Conservation (phyloP, 2,113 vertebrate species). For the Tapirus terrestris region DNA sequence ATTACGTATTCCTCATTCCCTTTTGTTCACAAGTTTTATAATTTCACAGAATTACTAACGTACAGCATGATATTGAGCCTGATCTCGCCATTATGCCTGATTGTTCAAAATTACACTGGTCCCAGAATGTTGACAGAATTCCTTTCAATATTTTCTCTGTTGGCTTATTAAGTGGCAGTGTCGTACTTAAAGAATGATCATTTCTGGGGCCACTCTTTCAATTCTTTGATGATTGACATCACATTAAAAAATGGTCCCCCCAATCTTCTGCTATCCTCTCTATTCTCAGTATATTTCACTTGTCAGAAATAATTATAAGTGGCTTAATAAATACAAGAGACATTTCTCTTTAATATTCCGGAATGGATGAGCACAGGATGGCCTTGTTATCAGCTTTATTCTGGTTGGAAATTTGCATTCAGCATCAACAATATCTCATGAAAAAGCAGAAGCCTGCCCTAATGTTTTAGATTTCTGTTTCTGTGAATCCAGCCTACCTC, state of each 20-base stretch:
- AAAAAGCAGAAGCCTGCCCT: background rate
- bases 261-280: conserved; percentile 33
- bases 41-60: conserved; percentile 6
- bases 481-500: background rate
- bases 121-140: conserved; percentile 55
- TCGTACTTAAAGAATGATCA: conserved; percentile 42
- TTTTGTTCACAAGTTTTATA: conserved; percentile 14
- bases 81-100: conserved; percentile 49
- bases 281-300: conserved; percentile 23
- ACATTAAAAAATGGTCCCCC: conserved; percentile 24
- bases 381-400: conserved; percentile 21
- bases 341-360: conserved; percentile 48
- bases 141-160: conserved; percentile 63
- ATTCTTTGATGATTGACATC: conserved; percentile 65
- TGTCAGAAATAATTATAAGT: conserved; percentile 71
- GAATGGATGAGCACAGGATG: background rate
- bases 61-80: conserved; percentile 17
- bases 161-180: conserved; percentile 50
- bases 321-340: conserved; percentile 33
- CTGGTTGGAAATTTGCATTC: background rate
- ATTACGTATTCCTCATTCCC: background rate
- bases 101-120: conserved; percentile 61
- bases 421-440: background rate
- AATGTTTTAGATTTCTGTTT: background rate
- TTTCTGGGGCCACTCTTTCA: conserved; percentile 32